Conservation (phyloP, 2,888 invertebrate species). For the Steinernema scapterisci region DNA sequence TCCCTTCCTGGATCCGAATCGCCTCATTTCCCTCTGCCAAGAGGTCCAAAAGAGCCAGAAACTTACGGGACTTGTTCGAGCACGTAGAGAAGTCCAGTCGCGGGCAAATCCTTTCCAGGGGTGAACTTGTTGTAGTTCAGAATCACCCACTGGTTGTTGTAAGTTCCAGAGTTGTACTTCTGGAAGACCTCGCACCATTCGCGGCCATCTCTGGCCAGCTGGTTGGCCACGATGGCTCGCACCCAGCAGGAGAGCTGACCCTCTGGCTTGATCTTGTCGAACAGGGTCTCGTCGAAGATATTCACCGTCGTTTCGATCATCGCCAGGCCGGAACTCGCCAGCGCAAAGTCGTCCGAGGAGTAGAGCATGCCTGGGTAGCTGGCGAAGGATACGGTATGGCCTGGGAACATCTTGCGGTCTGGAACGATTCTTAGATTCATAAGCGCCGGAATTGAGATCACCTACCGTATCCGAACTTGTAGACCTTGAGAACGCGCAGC, state of each 20-base stretch:
- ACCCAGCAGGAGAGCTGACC: conserved; percentile 74
- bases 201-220: conserved; percentile 77
- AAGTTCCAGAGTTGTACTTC: conserved; percentile 78
- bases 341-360: conserved; percentile 68
- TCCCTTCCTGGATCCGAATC: background rate
- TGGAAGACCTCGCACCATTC: conserved; percentile 78
- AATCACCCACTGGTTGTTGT: conserved; percentile 85
- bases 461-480: conserved; percentile 75
- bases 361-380: conserved; percentile 67
- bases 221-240: conserved; percentile 82
- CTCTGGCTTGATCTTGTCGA: conserved; percentile 76
- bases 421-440: conserved; percentile 23
- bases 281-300: conserved; percentile 77
- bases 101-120: conserved; percentile 68
- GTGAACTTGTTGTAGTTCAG: conserved; percentile 77
- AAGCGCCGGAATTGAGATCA: background rate
- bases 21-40: background rate
- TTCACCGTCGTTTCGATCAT: conserved; percentile 81
- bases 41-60: background rate
- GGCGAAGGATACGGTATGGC: conserved; percentile 62
- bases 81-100: conserved; percentile 74
- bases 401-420: conserved; percentile 68
- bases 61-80: conserved; percentile 77
- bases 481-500: conserved; percentile 62
- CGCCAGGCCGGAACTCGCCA: conserved; percentile 68